Evolutionary conservation across 2,888 invertebrate species (phyloP).

Genomic region (Euplagia quadripunctaria): DNA sequence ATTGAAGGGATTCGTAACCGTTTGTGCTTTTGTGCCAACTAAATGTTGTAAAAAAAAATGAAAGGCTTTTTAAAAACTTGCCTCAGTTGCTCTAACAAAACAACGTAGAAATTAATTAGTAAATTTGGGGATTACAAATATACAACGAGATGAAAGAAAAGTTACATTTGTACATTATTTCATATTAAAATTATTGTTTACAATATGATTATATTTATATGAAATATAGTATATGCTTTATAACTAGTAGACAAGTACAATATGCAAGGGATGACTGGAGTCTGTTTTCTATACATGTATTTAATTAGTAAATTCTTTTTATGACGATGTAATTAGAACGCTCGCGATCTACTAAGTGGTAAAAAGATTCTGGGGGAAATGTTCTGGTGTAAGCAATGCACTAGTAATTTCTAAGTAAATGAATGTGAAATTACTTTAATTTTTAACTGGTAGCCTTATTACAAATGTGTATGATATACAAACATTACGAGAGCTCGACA

Average conservation of each 20-base stretch:
- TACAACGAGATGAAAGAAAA: neutral
- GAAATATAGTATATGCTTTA: constrained; percentile 18
- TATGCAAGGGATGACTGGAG: constrained; percentile 39
- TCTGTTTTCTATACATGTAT: constrained; percentile 31
- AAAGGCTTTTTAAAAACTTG: neutral
- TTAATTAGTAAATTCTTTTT: constrained; percentile 31
- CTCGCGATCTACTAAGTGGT: constrained; percentile 24
- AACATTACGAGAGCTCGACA: neutral
- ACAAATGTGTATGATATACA: neutral
- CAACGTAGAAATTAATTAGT: neutral
- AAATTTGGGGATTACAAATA: neutral
- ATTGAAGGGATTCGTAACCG: neutral
- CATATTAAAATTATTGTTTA: neutral
- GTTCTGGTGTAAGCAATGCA: neutral
- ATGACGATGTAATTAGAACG: constrained; percentile 20
- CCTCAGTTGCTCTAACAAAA: neutral
- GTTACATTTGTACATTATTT: neutral
- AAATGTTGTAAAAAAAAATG: neutral
- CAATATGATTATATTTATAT: constrained; percentile 11
- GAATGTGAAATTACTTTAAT: neutral
- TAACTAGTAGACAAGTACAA: constrained; percentile 26
- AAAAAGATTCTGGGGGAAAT: neutral
- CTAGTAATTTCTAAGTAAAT: neutral
- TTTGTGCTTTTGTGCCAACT: neutral
- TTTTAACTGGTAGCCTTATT: neutral